Evolutionary conservation across 2,888 invertebrate species (phyloP).

Genomic region (Meliscaeva auricollis): DNA sequence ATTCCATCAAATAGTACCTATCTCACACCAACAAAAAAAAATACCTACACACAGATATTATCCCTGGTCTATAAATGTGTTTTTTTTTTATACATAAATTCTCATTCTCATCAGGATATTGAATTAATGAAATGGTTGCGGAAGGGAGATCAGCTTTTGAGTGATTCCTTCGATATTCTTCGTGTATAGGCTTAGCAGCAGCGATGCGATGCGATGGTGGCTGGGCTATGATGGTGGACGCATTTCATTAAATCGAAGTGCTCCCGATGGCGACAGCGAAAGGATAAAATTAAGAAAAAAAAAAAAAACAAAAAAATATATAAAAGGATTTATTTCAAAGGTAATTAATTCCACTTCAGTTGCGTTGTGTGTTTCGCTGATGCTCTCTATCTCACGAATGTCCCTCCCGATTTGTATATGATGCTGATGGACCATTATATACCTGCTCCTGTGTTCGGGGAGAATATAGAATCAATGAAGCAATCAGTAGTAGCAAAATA

Average conservation of each 20-base stretch:
- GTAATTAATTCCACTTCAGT: constrained; percentile 60
- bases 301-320: not conserved
- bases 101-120: constrained; percentile 9
- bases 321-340: constrained; percentile 56
- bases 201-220: not conserved
- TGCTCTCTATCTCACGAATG: not conserved
- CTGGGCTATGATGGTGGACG: constrained; percentile 15
- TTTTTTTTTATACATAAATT: not conserved
- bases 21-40: not conserved
- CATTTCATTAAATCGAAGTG: constrained; percentile 65
- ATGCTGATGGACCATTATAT: not conserved
- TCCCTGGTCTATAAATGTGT: too few species aligned
- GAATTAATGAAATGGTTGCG: constrained; percentile 34
- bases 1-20: constrained; percentile 1
- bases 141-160: constrained; percentile 16
- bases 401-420: not conserved
- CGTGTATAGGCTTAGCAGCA: constrained; percentile 9
- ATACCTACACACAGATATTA: too few species aligned
- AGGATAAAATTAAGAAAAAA: constrained; percentile 15
- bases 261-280: constrained; percentile 16
- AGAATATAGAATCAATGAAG: constrained; percentile 40
- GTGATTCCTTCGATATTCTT: constrained; percentile 49
- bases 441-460: constrained; percentile 13
- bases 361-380: constrained; percentile 10
- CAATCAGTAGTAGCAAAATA: constrained; percentile 36